Base-by-base conservation (phyloP, 2,797 vertebrate genomes). In the Leuciscus waleckii region DNA sequence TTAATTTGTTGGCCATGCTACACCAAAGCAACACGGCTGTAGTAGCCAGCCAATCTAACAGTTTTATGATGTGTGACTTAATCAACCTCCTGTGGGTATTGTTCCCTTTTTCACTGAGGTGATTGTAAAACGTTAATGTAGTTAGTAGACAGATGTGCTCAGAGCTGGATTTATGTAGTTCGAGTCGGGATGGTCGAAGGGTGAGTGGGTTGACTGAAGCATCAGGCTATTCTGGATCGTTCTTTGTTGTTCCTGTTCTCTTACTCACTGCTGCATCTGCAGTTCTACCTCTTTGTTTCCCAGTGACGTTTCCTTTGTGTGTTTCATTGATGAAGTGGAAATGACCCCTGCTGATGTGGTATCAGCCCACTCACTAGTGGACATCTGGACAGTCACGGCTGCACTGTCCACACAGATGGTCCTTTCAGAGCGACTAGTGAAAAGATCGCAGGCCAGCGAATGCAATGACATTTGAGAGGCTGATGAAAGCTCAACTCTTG, bases 351-450 rank as follows among this genome's bases (percentile, higher is more conserved):
- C 58, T 87, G 85, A 81, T 86, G 70, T 75, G 43, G 5, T 70
- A 46, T 83, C 68, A 43, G 67, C 76, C 65, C 67, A 82, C 68
- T 84, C 78, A 32, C 84, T 73, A 76, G 46, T 76, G 74, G 87
- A 83, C 87, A 86, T 85, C 85, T 88, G 88, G 85, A 82, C 76
- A 54, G 69, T 63, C 73, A 58, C 61, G 26, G 51, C 58, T 51
- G n/a, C 39, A 49, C 69, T 70, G 73, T 84, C 65, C 77, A 61
- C 83, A 79, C 87, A 82, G 87, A 88, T 85, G 83, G 79, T 46
- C 74, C 67, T 77, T 82, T 78, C 75, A 70, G 49, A 67, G 73
- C 13, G 14, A 71, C 74, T 46, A 43, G 54, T 81, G 39, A 86
- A 82, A 65, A 29, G 81, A 67, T 39, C 19, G 21, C 46, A 67